A percentile compares a stretch with the other conserved stretches of the same genome.
Evolutionary conservation across 2,113 vertebrate species (phyloP).

Genomic region (Tonatia bakeri): DNA sequence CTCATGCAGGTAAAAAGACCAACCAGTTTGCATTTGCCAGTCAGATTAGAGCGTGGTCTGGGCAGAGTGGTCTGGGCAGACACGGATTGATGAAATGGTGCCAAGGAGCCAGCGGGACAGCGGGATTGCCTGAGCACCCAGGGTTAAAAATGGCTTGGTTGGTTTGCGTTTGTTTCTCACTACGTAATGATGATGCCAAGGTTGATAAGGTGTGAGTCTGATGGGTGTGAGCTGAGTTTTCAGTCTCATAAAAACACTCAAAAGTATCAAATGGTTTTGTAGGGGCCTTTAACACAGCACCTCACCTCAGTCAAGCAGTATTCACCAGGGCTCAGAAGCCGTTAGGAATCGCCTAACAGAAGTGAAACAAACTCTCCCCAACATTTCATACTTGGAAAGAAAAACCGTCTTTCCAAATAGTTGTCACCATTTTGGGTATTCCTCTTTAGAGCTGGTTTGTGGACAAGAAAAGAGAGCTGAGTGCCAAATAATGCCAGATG

Average conservation of each 20-base stretch:
- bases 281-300: neutral
- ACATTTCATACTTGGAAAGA: neutral
- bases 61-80: neutral
- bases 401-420: slow-evolving; percentile 27
- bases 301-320: neutral
- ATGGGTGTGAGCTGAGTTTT: neutral
- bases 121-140: neutral
- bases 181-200: neutral
- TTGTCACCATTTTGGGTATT: slow-evolving; percentile 39
- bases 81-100: neutral
- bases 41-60: neutral
- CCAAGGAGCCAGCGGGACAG: neutral
- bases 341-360: neutral
- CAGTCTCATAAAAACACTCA: slow-evolving; percentile 18
- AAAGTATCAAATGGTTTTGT: neutral
- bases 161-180: slow-evolving; percentile 20
- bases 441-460: slow-evolving; percentile 19
- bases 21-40: neutral
- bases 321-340: neutral
- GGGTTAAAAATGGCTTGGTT: neutral
- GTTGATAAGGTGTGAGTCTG: neutral
- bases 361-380: slow-evolving; percentile 34
- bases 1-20: slow-evolving; percentile 93
- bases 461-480: neutral
- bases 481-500: neutral